These are phyloP conservation scores for Lymantria dispar DNA, from an alignment of 2,888 invertebrate genomes.

Conservation along the genomic window DNA sequence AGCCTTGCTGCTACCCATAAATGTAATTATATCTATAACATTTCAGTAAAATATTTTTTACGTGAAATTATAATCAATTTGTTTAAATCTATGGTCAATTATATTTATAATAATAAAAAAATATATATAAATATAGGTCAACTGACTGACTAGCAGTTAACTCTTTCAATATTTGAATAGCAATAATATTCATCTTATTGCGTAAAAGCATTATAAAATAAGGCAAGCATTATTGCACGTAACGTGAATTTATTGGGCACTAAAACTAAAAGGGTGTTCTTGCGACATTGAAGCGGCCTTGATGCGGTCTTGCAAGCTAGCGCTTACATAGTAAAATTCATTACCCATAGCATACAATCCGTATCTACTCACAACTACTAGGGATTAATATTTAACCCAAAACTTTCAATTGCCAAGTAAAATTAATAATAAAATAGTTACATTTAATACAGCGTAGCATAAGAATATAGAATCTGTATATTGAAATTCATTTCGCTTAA, in stretches of 20 bases:
- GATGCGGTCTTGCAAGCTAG: slow-evolving; percentile 40
- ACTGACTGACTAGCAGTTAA: background rate
- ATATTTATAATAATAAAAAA: background rate
- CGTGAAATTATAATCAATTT: no score
- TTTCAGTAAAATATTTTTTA: no score
- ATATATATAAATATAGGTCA: background rate
- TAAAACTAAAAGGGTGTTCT: slow-evolving; percentile 76
- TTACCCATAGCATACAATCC: background rate
- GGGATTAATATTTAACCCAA: background rate
- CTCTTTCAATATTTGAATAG: slow-evolving; percentile 10
- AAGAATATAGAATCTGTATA: background rate
- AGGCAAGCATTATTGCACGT: slow-evolving; percentile 57
- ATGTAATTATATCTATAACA: no score
- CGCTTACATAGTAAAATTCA: background rate
- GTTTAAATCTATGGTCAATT: background rate
- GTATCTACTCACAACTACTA: background rate
- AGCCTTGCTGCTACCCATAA: no score
- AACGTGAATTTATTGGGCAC: slow-evolving; percentile 60
- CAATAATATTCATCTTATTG: slow-evolving; percentile 1
- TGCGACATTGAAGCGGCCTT: slow-evolving; percentile 65
- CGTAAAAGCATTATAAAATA: slow-evolving; percentile 47
- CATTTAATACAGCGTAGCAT: background rate
- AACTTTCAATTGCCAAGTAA: background rate
- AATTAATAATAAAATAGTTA: background rate
- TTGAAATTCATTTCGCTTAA: slow-evolving; percentile 6